Evolutionary conservation across 2,113 vertebrate species (phyloP), one percentile per base, ranked within the genome.

Genomic region (Thamnaconus septentrionalis): DNA sequence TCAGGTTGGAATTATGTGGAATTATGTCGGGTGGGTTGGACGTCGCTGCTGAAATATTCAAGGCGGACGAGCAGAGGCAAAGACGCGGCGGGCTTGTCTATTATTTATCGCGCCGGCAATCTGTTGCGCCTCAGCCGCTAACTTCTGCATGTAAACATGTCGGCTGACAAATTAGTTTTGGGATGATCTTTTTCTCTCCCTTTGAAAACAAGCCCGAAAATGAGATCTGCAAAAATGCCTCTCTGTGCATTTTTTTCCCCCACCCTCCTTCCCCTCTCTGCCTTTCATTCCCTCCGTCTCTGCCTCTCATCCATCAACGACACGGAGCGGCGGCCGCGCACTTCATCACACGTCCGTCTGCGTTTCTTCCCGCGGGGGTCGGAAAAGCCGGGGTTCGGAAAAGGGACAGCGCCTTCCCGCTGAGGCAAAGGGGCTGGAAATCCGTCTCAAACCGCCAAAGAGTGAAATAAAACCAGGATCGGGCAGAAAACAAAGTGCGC

Each of bases 261-360:
- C 61, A 64, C 59, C 52, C 54, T 53, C 45, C 41, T 53, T 52
- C 6, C n/a, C 53, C 59, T 57, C 56, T 11, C 56, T 11, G 58
- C 73, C 71, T 52, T 56, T 56, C 64, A 59, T 69, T 76, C 57
- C 71, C 67, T 71, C 85, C n/a, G 4, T 51, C n/a, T 12, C 56
- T 40, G 39, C 45, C 79, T 50, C 74, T 65, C 84, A 88, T 90
- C 81, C 51, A 90, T 91, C 87, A 91, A 53, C 85, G 90, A 83
- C 88, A 88, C 42, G 69, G 61, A 75, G 44, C 50, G 57, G 75
- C 65, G 75, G 85, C 79, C 64, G 45, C 64, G 76, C 78, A 74
- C 82, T 88, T 83, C 74, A 85, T 90, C 88, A 89, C 85, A 83
- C 49, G 79, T 88, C 88, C 71, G 73, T 75, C 54, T 67, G 57